A percentile compares a stretch with the other conserved stretches of the same genome.
Evolutionary conservation across 2,797 vertebrate genomes (phyloP).

Genomic region (Chelonia mydas): DNA sequence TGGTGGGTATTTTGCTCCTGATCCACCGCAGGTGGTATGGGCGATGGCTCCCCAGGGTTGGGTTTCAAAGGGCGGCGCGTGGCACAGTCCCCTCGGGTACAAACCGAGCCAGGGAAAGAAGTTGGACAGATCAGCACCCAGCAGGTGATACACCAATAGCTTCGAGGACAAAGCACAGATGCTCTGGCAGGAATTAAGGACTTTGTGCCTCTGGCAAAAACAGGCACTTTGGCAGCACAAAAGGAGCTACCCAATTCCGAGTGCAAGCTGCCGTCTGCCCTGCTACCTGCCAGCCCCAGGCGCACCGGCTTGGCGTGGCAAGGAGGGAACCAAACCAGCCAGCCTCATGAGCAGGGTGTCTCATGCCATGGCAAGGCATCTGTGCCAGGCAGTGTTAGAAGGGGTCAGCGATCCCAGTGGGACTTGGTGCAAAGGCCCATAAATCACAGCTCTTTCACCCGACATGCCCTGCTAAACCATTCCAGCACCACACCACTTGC

Average conservation of each 20-base stretch:
- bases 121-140: neutral
- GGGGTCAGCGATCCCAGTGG: neutral
- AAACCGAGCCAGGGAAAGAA: neutral
- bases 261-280: neutral
- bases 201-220: neutral
- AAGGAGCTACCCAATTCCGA: neutral
- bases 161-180: neutral
- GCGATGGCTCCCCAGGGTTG: no score
- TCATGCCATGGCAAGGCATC: neutral
- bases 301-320: neutral
- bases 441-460: neutral
- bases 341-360: neutral
- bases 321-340: neutral
- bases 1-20: neutral
- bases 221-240: neutral
- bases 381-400: neutral
- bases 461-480: neutral
- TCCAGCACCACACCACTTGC: no score
- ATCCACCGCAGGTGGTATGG: neutral
- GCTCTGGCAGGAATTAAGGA: neutral
- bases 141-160: neutral
- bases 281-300: no score
- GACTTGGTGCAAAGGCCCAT: no score
- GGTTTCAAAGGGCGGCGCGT: neutral
- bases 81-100: neutral